A percentile compares a stretch with the other conserved stretches of the same genome.
Conservation (phyloP, 37 sponge, comb jelly and placozoan genomes). For the Eunapius fragilis region DNA sequence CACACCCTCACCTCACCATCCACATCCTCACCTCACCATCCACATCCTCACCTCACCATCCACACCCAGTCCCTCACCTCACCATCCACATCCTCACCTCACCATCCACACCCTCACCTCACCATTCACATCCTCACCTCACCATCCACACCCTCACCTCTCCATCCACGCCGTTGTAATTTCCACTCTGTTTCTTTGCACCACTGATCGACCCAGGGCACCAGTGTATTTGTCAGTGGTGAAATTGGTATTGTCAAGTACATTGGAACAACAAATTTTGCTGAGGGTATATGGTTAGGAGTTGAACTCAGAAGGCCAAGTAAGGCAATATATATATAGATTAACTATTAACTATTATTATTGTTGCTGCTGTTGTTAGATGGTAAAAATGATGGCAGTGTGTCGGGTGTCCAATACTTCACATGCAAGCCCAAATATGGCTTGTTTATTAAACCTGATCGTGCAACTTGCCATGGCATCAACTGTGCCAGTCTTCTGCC, state of each 20-base stretch:
- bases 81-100: background rate
- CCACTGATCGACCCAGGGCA: slow-evolving; percentile 51
- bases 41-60: background rate
- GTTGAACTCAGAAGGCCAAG: slow-evolving; percentile 86
- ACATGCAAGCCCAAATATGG: slow-evolving; percentile 86
- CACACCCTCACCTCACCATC: too few species aligned
- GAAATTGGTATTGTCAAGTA: slow-evolving; percentile 82
- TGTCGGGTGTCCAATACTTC: slow-evolving; percentile 91
- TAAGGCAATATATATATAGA: slow-evolving; percentile 11
- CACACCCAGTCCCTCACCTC: background rate
- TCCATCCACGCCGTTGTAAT: background rate
- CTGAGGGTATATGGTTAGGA: slow-evolving; percentile 91
- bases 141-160: background rate
- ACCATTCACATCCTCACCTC: background rate
- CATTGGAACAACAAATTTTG: slow-evolving; percentile 86
- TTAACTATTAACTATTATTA: background rate
- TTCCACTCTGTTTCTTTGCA: background rate
- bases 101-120: too few species aligned
- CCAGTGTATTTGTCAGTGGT: slow-evolving; percentile 85
- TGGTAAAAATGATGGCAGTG: slow-evolving; percentile 92
- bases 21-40: slow-evolving; percentile 4
- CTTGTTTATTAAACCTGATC: slow-evolving; percentile 84
- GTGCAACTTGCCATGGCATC: slow-evolving; percentile 87
- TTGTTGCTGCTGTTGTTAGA: slow-evolving; percentile 29
- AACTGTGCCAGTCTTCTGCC: slow-evolving; percentile 67